Base-by-base conservation (phyloP, 2,797 vertebrate genomes). In the Miichthys miiuy region DNA sequence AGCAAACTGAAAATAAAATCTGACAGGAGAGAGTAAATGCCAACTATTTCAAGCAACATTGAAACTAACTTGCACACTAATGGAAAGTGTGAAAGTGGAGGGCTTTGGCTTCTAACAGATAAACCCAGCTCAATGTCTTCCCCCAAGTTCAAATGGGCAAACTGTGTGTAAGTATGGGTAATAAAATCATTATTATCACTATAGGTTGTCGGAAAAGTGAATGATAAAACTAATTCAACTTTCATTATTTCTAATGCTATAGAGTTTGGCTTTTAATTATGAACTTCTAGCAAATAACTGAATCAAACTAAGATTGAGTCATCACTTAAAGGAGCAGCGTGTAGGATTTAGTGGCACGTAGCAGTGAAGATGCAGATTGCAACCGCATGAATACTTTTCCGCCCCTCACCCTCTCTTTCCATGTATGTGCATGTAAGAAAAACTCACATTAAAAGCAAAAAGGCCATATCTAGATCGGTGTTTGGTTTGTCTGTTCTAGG, bases 1-100 rank as follows among this genome's bases (percentile, higher is more conserved):
- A 27, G 48, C 27, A 80, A 64, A 72, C 20, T 17, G 18, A 60
- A 72, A 75, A 55, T 60, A 62, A 48, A 61, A 80, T 72, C 51
- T 63, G 52, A 77, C 71, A 57, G 16, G 13, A 66, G 61, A 62
- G 41, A 56, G 27, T 42, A 55, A 68, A 68, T 73, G 16, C 16
- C 14, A 50, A 38, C 16, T 20, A 27, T 6, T 44, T 44, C 4
- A 14, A 14, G 13, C 42, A 44, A 13, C 42, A 44, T 38, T 9
- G 34, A 38, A 38, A 38, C 34, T 38, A 38, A 38, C 34, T 38
- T 38, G 34, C 34, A 38, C 34, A 38, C 34, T 9, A 38, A 38
- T 38, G 34, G 34, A 8, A 38, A 38, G 34, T 52, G n/a, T 65
- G 12, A 67, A 68, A 48, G 16, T 52, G 41, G 5, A 65, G 5